Conservation (phyloP, 2,113 vertebrate species). For the Rhinoderma darwinii region DNA sequence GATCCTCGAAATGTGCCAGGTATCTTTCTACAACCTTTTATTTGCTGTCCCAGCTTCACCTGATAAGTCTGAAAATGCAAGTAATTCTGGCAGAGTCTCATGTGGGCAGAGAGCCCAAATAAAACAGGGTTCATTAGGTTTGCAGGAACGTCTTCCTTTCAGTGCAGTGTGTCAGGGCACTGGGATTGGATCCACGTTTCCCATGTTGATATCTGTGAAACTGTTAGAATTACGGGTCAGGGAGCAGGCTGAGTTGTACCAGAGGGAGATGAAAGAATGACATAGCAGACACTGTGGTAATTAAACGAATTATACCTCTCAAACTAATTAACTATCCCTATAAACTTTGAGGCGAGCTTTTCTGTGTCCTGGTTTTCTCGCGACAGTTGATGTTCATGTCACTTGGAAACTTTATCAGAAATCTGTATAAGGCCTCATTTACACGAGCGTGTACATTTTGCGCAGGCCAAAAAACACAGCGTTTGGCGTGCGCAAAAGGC, state of each 20-base stretch:
- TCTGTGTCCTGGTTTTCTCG: neutral
- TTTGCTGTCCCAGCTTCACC: slow-evolving; percentile 1
- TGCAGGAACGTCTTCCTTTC: slow-evolving; percentile 21
- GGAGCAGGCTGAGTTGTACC: slow-evolving; percentile 11
- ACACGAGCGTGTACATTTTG: too few species aligned
- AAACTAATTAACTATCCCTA: slow-evolving; percentile 27
- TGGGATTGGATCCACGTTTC: slow-evolving; percentile 46
- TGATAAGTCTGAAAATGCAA: slow-evolving; percentile 1
- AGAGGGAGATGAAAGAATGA: slow-evolving; percentile 35
- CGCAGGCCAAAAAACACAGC: too few species aligned
- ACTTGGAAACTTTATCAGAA: neutral
- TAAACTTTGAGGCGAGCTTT: neutral
- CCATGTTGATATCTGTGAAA: slow-evolving; percentile 35
- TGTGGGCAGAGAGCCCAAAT: slow-evolving; percentile 27
- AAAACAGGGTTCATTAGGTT: slow-evolving; percentile 38
- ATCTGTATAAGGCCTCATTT: too few species aligned
- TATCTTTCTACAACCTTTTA: neutral
- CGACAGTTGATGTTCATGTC: neutral
- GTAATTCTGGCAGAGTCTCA: slow-evolving; percentile 12
- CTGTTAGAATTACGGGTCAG: slow-evolving; percentile 35
- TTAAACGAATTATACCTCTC: slow-evolving; percentile 33
- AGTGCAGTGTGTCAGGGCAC: slow-evolving; percentile 52
- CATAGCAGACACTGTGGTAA: slow-evolving; percentile 16
- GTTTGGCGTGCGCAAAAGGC: too few species aligned
- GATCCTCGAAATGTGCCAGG: neutral